phyloP scores from a whole-genome alignment of 2,888 invertebrate species.

The Helleia helle region DNA sequence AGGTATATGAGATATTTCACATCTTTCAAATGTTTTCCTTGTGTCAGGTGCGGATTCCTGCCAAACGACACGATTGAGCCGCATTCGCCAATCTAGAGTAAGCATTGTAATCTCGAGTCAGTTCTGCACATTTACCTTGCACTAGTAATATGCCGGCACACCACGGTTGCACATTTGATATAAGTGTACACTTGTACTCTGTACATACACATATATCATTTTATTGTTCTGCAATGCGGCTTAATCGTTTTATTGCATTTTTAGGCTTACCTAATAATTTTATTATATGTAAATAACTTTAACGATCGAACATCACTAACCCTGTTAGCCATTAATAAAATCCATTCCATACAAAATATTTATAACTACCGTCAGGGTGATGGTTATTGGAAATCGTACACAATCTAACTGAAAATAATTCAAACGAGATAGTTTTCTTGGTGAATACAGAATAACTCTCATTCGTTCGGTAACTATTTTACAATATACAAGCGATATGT shows the following conservation, averaged over 20 bases:
- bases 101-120: slow-evolving; percentile 35
- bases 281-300: not conserved
- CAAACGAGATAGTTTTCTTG: not conserved
- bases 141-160: slow-evolving; percentile 14
- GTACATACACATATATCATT: slow-evolving; percentile 2
- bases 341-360: too few relatives aligned
- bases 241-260: slow-evolving; percentile 24
- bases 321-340: not conserved
- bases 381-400: not conserved
- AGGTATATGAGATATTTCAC: too few relatives aligned
- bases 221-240: slow-evolving; percentile 25
- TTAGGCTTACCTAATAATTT: not conserved
- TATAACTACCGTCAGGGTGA: too few relatives aligned
- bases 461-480: too few relatives aligned
- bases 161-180: slow-evolving; percentile 2
- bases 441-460: too few relatives aligned
- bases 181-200: not conserved
- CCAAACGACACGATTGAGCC: slow-evolving; percentile 68
- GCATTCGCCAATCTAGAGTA: slow-evolving; percentile 69
- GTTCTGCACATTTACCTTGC: slow-evolving; percentile 15
- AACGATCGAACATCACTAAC: not conserved
- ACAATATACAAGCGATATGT: too few relatives aligned
- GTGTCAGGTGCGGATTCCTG: slow-evolving; percentile 70
- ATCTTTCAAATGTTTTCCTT: slow-evolving; percentile 39
- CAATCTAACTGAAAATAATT: slow-evolving; percentile 16